A percentile compares a stretch with the other conserved stretches of the same genome.
These are phyloP conservation scores for Corythornis leucogaster DNA, from an alignment of 2,797 vertebrate genomes.

Conservation along the genomic window DNA sequence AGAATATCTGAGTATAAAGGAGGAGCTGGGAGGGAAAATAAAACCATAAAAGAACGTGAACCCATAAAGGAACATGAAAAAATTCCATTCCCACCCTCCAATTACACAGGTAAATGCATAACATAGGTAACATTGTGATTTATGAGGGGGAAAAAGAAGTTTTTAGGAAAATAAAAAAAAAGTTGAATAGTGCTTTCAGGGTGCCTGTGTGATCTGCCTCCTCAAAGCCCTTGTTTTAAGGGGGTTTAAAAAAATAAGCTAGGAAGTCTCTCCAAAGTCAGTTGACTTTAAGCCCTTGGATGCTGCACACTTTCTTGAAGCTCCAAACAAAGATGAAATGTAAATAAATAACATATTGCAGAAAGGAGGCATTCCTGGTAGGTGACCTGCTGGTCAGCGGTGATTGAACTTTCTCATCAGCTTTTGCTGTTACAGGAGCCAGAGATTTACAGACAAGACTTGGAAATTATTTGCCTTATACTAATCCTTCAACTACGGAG, in stretches of 20 bases:
- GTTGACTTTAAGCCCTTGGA: not conserved
- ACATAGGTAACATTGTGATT: not conserved
- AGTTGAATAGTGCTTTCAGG: not conserved
- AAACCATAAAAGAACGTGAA: not conserved
- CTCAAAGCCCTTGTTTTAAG: not conserved
- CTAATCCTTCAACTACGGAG: not conserved
- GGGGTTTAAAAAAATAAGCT: not conserved
- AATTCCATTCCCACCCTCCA: not conserved
- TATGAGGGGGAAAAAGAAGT: not conserved
- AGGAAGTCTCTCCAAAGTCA: not conserved
- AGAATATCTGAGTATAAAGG: not conserved
- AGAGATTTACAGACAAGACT: not conserved
- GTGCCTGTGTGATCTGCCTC: not conserved
- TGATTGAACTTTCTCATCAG: slow-evolving; percentile 18
- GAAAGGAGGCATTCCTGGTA: not conserved
- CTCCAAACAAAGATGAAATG: not conserved
- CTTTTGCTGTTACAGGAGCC: not conserved
- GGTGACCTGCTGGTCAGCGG: not conserved
- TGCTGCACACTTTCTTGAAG: not conserved
- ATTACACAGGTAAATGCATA: not conserved
- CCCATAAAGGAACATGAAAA: not conserved
- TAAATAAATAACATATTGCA: not conserved
- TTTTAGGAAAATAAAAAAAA: not conserved
- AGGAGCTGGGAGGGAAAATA: not conserved
- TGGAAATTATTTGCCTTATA: not conserved